phyloP scores from a whole-genome alignment of 2,113 vertebrate genomes.

The Xiphophorus maculatus region DNA sequence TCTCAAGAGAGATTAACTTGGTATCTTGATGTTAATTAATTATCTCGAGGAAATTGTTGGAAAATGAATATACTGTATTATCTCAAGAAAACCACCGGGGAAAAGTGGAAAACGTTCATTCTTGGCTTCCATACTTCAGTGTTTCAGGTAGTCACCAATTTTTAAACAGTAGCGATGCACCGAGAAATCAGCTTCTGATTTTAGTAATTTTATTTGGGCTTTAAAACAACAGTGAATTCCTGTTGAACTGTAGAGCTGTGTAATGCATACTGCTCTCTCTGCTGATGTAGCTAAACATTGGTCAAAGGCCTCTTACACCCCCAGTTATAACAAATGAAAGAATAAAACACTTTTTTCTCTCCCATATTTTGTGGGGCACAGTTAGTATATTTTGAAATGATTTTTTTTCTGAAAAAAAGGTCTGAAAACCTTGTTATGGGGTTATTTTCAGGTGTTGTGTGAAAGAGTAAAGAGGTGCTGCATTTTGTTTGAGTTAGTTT shows the following conservation, averaged over 20 bases:
- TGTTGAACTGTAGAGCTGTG: too few relatives aligned
- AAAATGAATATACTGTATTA: too few relatives aligned
- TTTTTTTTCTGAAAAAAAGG: neutral
- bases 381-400: neutral
- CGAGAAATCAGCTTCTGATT: neutral
- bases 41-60: too few relatives aligned
- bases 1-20: too few relatives aligned
- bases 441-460: neutral
- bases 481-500: neutral
- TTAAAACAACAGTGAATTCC: too few relatives aligned
- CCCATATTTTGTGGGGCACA: neutral
- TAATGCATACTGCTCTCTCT: too few relatives aligned
- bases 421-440: too few relatives aligned
- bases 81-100: too few relatives aligned
- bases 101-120: too few relatives aligned
- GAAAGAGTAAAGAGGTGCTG: too few relatives aligned
- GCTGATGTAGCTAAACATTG: neutral
- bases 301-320: neutral
- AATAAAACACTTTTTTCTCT: neutral
- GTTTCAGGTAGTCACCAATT: slow-evolving; percentile 36
- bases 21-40: too few relatives aligned
- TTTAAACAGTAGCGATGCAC: neutral
- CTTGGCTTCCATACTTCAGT: slow-evolving; percentile 34
- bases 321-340: neutral
- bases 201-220: neutral